These are phyloP conservation scores for Diorhabda sublineata DNA, from an alignment of 1,140 invertebrate species.

Conservation along the genomic window DNA sequence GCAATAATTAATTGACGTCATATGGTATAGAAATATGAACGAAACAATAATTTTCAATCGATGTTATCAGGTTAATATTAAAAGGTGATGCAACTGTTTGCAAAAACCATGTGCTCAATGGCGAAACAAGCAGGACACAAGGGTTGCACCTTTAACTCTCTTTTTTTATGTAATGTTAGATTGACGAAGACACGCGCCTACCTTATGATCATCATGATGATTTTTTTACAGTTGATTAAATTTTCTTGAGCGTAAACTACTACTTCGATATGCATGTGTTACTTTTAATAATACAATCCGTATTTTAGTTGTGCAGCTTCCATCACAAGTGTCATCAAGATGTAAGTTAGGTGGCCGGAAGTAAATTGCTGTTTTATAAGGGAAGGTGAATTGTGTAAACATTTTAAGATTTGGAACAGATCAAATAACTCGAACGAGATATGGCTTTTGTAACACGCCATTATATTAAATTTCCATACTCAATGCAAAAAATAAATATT, in stretches of 20 bases:
- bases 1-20: neutral
- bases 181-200: slow-evolving; percentile 3
- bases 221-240: slow-evolving; percentile 5
- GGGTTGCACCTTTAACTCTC: neutral
- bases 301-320: neutral
- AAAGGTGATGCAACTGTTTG: slow-evolving; percentile 6
- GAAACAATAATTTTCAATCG: slow-evolving; percentile 5
- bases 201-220: slow-evolving; percentile 8
- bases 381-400: too few species aligned
- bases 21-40: slow-evolving; percentile 9
- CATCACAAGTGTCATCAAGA: neutral
- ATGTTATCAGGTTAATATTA: slow-evolving; percentile 6
- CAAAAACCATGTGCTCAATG: slow-evolving; percentile 11
- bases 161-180: neutral
- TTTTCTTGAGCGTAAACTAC: neutral
- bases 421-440: too few species aligned
- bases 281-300: neutral
- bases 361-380: too few species aligned
- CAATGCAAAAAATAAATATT: too few species aligned
- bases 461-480: too few species aligned
- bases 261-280: neutral
- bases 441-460: too few species aligned
- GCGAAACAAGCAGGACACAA: neutral
- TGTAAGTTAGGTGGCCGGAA: too few species aligned
- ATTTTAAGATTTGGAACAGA: too few species aligned